Percentiles rank a stretch among this genome's conserved stretches.
Evolutionary conservation across 1,140 invertebrate genomes (phyloP).

Genomic region (Drosophila bipectinata): DNA sequence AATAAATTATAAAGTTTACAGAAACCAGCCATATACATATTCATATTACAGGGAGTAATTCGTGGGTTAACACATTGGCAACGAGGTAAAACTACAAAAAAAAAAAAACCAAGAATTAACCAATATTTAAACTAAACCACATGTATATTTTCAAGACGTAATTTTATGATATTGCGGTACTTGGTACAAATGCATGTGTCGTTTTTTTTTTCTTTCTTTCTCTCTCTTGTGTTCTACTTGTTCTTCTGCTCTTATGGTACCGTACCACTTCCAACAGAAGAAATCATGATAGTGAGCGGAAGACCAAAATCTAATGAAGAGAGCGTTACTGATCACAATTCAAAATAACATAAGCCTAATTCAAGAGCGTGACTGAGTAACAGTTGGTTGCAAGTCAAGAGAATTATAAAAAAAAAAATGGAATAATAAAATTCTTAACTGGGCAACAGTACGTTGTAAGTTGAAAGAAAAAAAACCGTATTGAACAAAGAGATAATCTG

Average conservation of each 20-base stretch:
- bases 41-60: neutral
- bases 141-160: neutral
- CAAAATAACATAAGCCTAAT: neutral
- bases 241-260: slow-evolving; percentile 4
- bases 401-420: slow-evolving; percentile 1
- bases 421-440: neutral
- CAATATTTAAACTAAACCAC: slow-evolving; percentile 3
- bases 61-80: neutral
- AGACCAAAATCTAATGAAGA: too few relatives aligned
- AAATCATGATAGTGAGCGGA: neutral
- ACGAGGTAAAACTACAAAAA: neutral
- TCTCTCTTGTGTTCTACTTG: slow-evolving; percentile 3
- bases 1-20: slow-evolving; percentile 1
- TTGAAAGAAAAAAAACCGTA: slow-evolving; percentile 7
- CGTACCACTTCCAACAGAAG: neutral
- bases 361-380: neutral
- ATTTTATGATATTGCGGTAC: slow-evolving; percentile 2
- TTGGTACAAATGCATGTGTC: slow-evolving; percentile 8
- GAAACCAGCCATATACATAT: neutral
- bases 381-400: slow-evolving; percentile 8
- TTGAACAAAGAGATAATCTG: too few relatives aligned
- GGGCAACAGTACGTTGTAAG: slow-evolving; percentile 7
- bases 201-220: slow-evolving; percentile 1
- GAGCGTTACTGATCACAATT: too few relatives aligned
- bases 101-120: neutral